Evolutionary conservation across 2,888 invertebrate species (phyloP).

Genomic region (Phortica magna): DNA sequence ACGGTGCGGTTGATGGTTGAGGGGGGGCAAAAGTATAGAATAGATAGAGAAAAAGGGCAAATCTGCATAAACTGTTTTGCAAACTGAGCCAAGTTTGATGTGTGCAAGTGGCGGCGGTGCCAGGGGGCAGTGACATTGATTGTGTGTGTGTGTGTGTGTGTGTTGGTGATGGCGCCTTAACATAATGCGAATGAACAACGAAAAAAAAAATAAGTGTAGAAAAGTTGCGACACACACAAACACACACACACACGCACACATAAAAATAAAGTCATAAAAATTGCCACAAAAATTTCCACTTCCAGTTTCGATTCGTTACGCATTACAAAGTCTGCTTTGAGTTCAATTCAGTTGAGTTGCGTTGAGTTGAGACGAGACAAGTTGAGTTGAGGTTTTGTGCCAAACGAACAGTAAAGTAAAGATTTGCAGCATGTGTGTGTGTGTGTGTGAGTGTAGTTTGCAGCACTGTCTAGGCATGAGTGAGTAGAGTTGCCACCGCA

Average conservation of each 20-base stretch:
- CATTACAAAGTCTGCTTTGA: constrained; percentile 49
- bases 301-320: constrained; percentile 59
- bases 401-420: not conserved
- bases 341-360: not conserved
- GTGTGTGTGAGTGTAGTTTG: not conserved
- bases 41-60: constrained; percentile 6
- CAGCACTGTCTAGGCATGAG: constrained; percentile 36
- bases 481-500: constrained; percentile 23
- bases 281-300: constrained; percentile 54
- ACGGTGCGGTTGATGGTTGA: not conserved
- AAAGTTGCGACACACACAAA: not conserved
- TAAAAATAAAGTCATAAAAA: constrained; percentile 74
- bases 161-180: not conserved
- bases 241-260: not conserved
- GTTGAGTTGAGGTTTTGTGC: not conserved
- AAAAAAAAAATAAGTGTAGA: not conserved
- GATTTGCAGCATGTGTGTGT: not conserved
- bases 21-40: not conserved
- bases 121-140: not conserved
- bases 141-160: not conserved
- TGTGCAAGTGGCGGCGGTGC: not conserved
- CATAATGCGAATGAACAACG: constrained; percentile 12
- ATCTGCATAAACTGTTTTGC: constrained; percentile 28
- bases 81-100: not conserved
- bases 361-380: not conserved